Evolutionary conservation across 2,888 invertebrate species (phyloP), one percentile per base, ranked within the genome.

Genomic region (Colostygia pectinataria): DNA sequence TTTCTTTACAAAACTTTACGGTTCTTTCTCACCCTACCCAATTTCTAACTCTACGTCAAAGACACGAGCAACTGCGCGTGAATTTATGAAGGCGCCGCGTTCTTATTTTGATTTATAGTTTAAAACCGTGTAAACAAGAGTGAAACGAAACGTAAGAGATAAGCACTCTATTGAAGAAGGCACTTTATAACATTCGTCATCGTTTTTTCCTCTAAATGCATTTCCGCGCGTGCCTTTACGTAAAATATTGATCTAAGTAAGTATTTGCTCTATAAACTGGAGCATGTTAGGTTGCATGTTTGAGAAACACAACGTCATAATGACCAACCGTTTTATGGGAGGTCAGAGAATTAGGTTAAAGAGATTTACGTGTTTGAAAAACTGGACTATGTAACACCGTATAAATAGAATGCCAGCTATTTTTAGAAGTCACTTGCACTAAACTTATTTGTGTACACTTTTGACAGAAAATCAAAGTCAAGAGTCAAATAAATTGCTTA

Each of bases 61-160:
- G 44, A 50, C 43, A 44, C 34, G 28, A 34, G 27, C 37, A 28
- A 49, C 39, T 45, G 36, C 40, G 44, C 27, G 25, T 37, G 37
- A 45, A 41, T 51, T 45, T 51, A 45, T 51, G 45, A 37, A 36
- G 31, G 27, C 45, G 31, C 27, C 31, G 14, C 51, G 42, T 40
- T 52, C 41, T 46, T 46, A 52, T 51, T 51, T 51, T 52, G 52
- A 52, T 52, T 51, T 52, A 52, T 47, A 52, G 52, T 52, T 46
- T 15, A 47, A 42, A 28, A 31, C 37, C 32, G 38, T 39, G 42
- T 42, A 42, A 51, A 52, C 51, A 48, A 29, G 47, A 48, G 57
- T 59, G 55, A 50, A 59, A 55, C 43, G 59, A 12, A 57, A 55
- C 57, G 59, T 38, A 55, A 55, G 36, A 51, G 57, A 55, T 53